Percentiles rank a stretch among this genome's conserved stretches.
phyloP scores from a whole-genome alignment of 2,888 invertebrate genomes.

The Mythimna lalbum region DNA sequence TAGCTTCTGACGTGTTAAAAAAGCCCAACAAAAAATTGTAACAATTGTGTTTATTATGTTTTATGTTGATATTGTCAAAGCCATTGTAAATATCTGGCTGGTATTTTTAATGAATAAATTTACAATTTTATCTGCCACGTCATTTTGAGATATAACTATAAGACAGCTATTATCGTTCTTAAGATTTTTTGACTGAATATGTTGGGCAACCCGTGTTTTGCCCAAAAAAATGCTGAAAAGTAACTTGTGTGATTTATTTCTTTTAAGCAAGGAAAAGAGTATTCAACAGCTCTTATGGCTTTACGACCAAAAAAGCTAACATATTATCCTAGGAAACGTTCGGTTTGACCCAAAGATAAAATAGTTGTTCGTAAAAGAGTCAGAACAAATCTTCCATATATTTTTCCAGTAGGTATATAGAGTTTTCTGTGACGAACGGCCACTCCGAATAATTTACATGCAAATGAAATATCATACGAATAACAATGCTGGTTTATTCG shows the following conservation, averaged over 20 bases:
- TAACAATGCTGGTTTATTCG: constrained; percentile 22
- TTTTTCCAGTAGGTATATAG: not conserved
- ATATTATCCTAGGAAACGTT: not conserved
- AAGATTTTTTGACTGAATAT: not conserved
- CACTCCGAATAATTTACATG: constrained; percentile 41
- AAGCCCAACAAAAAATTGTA: no score
- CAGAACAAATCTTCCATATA: constrained; percentile 3
- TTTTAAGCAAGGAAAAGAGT: not conserved
- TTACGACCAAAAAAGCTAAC: not conserved
- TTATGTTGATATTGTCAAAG: no score
- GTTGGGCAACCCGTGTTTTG: not conserved
- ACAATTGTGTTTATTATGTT: no score
- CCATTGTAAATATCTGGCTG: no score
- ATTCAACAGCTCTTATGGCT: not conserved
- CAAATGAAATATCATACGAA: constrained; percentile 43
- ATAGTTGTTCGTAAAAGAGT: not conserved
- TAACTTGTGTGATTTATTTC: not conserved
- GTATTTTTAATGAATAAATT: no score
- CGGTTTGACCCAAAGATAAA: not conserved
- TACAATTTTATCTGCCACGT: no score
- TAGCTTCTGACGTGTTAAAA: no score
- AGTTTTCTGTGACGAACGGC: constrained; percentile 17
- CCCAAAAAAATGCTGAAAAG: not conserved
- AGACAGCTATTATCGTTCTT: not conserved
- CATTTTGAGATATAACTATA: not conserved